phyloP scores from a whole-genome alignment of 2,888 invertebrate genomes.

The Sphecodes monilicornis region DNA sequence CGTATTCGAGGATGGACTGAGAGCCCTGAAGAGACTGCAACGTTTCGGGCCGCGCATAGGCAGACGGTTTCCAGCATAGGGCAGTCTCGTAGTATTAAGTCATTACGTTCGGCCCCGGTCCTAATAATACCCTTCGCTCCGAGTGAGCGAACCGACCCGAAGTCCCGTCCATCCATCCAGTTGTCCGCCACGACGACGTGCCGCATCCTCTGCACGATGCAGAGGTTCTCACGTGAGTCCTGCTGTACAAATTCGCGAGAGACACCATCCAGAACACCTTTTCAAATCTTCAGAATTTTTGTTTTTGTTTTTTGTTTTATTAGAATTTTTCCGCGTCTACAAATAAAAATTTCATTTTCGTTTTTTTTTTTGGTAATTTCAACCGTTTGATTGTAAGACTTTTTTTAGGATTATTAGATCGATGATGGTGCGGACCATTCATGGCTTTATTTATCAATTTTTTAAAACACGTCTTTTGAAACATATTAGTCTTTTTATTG shows the following conservation, averaged over 20 bases:
- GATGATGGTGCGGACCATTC: no score
- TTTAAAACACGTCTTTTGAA: no score
- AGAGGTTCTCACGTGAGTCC: slow-evolving; percentile 70
- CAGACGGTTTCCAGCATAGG: slow-evolving; percentile 73
- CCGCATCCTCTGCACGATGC: slow-evolving; percentile 65
- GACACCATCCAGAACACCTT: neutral
- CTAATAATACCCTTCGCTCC: slow-evolving; percentile 79
- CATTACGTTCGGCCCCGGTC: slow-evolving; percentile 78
- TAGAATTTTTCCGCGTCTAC: neutral
- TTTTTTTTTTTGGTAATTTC: neutral
- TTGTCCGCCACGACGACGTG: slow-evolving; percentile 69
- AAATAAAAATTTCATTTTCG: neutral
- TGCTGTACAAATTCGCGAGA: neutral
- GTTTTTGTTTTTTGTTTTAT: neutral
- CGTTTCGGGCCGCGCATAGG: slow-evolving; percentile 58
- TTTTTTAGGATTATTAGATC: neutral
- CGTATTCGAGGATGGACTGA: neutral
- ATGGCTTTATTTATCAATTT: no score
- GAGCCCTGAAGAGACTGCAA: slow-evolving; percentile 61
- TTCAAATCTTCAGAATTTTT: neutral
- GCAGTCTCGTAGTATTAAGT: slow-evolving; percentile 80
- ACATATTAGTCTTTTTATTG: no score
- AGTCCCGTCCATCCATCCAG: slow-evolving; percentile 72
- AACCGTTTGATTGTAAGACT: neutral
- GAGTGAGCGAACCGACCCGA: slow-evolving; percentile 70